phyloP scores from a whole-genome alignment of 2,797 vertebrate species.

The Oreonectes daqikongensis region DNA sequence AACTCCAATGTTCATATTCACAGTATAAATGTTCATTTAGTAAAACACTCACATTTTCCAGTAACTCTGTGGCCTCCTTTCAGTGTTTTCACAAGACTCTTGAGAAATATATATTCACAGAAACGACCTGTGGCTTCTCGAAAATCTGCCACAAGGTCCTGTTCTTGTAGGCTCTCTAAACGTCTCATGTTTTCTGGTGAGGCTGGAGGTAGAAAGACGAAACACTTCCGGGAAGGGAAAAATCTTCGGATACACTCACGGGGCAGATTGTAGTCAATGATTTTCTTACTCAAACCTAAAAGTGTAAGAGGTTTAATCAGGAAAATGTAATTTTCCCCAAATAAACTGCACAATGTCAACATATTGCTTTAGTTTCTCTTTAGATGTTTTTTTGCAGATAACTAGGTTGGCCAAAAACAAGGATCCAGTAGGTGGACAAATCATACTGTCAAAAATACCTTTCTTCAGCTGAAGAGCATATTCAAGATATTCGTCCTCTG shows the following conservation, averaged over 20 bases:
- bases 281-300: constrained; percentile 48
- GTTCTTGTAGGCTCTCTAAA: constrained; percentile 56
- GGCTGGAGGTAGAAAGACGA: constrained; percentile 66
- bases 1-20: not conserved
- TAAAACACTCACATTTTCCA: constrained; percentile 56
- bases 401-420: not conserved
- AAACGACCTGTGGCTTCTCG: constrained; percentile 40
- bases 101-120: constrained; percentile 52
- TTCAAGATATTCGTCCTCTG: constrained; percentile 57
- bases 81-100: constrained; percentile 60
- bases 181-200: constrained; percentile 49
- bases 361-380: not conserved
- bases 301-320: not conserved
- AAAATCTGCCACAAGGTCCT: constrained; percentile 52
- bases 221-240: constrained; percentile 72
- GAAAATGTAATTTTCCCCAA: not conserved
- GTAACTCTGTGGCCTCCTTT: constrained; percentile 62
- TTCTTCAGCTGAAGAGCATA: constrained; percentile 60
- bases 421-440: not conserved
- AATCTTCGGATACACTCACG: constrained; percentile 68
- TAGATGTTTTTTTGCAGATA: not conserved
- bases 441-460: constrained; percentile 46
- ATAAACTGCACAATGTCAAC: not conserved
- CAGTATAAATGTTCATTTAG: not conserved
- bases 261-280: constrained; percentile 59